Percentiles rank a stretch among this genome's conserved stretches.
Evolutionary conservation across 2,113 vertebrate species (phyloP).

Genomic region (Gadus macrocephalus): DNA sequence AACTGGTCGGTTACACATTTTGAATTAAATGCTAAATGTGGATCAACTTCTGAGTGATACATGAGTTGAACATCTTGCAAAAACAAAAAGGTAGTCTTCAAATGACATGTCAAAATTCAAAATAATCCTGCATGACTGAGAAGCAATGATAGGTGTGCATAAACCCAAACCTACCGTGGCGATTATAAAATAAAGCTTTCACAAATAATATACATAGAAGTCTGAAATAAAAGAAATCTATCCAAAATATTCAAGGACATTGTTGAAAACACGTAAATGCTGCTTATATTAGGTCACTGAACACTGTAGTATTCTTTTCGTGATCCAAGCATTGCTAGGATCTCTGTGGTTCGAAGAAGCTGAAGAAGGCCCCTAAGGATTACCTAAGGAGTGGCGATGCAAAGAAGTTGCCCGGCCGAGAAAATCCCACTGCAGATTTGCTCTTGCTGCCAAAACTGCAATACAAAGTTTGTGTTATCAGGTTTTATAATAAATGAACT

Average conservation of each 20-base stretch:
- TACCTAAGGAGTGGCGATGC: conserved; percentile 88
- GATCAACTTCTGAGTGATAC: conserved; percentile 64
- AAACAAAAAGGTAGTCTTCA: conserved; percentile 8
- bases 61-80: conserved; percentile 52
- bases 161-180: too few relatives aligned
- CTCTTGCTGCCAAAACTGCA: conserved; percentile 90
- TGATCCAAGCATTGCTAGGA: conserved; percentile 3
- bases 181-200: too few relatives aligned
- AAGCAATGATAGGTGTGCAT: too few relatives aligned
- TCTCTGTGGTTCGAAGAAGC: conserved; percentile 3
- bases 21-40: conserved; percentile 44
- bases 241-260: conserved; percentile 21
- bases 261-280: neutral
- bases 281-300: neutral
- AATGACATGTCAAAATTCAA: conserved; percentile 7
- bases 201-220: neutral
- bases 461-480: conserved; percentile 21
- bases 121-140: too few relatives aligned
- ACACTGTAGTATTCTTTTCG: conserved; percentile 6
- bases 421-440: conserved; percentile 77
- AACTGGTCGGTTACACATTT: conserved; percentile 10
- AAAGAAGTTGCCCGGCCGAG: conserved; percentile 87
- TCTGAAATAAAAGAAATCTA: neutral
- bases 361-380: conserved; percentile 19
- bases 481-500: neutral